phyloP scores from a whole-genome alignment of 92 coral and sea anemone species.

The Parazoanthus darwini region DNA sequence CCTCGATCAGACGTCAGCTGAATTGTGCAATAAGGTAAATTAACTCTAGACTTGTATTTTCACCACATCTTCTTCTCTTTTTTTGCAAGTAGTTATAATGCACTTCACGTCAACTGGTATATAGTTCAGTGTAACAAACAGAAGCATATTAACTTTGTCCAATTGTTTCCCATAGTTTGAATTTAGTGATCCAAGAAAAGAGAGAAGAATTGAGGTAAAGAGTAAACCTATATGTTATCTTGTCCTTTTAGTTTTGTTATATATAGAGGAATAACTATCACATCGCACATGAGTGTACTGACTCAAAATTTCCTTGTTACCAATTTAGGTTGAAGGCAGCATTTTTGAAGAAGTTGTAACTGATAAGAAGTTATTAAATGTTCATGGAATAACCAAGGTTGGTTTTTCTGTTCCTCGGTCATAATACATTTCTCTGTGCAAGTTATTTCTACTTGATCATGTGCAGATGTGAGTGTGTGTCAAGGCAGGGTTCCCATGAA shows the following conservation, averaged over 20 bases:
- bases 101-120: background rate
- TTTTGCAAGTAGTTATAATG: background rate
- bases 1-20: slow-evolving; percentile 91
- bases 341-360: slow-evolving; percentile 85
- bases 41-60: background rate
- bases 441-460: too few relatives aligned
- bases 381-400: slow-evolving; percentile 68
- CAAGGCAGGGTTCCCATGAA: too few relatives aligned
- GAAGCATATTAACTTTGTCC: background rate
- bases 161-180: slow-evolving; percentile 47
- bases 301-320: background rate
- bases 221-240: background rate
- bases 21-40: slow-evolving; percentile 84
- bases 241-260: background rate
- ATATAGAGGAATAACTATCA: too few relatives aligned
- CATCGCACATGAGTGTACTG: background rate
- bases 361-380: slow-evolving; percentile 62
- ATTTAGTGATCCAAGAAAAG: slow-evolving; percentile 54
- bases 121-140: background rate
- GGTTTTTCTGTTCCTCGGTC: slow-evolving; percentile 25
- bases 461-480: too few relatives aligned
- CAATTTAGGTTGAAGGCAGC: slow-evolving; percentile 77
- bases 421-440: background rate
- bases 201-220: slow-evolving; percentile 84
- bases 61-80: background rate